A percentile compares a stretch with the other conserved stretches of the same genome.
Evolutionary conservation across 2,113 vertebrate genomes (phyloP).

Genomic region (Theropithecus gelada): DNA sequence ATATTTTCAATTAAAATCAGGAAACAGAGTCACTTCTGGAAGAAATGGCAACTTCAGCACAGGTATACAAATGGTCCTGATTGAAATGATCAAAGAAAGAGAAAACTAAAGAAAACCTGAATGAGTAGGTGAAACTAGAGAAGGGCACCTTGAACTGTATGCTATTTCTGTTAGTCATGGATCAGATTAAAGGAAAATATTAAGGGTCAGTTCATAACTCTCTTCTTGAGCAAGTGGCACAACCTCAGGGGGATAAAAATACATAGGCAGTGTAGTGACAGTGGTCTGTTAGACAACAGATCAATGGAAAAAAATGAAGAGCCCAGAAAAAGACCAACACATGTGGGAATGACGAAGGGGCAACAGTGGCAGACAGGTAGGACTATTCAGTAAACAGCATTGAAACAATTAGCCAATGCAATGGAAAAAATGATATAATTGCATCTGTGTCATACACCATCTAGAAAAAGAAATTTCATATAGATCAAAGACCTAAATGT

Average conservation of each 20-base stretch:
- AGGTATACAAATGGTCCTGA: not conserved
- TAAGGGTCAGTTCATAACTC: not conserved
- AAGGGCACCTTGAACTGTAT: not conserved
- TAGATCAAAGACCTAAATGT: not conserved
- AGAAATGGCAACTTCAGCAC: not conserved
- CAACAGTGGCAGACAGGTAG: not conserved
- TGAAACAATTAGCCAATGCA: not conserved
- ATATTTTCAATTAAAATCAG: slow-evolving; percentile 46
- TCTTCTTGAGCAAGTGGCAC: not conserved
- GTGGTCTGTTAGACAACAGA: not conserved
- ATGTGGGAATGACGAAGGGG: not conserved
- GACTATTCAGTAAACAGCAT: not conserved
- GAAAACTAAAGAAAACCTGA: not conserved
- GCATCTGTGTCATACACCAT: not conserved
- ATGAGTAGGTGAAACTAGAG: not conserved
- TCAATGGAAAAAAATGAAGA: not conserved
- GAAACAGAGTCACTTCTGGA: not conserved
- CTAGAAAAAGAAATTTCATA: not conserved
- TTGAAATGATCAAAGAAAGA: not conserved
- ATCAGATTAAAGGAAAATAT: not conserved
- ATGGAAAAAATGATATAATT: not conserved
- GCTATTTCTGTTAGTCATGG: not conserved
- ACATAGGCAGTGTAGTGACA: fast-evolving
- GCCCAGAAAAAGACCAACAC: not conserved
- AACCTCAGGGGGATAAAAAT: not conserved